Evolutionary conservation across 2,888 invertebrate genomes (phyloP), one percentile per base, ranked within the genome.

Genomic region (Halictus quadricinctus): DNA sequence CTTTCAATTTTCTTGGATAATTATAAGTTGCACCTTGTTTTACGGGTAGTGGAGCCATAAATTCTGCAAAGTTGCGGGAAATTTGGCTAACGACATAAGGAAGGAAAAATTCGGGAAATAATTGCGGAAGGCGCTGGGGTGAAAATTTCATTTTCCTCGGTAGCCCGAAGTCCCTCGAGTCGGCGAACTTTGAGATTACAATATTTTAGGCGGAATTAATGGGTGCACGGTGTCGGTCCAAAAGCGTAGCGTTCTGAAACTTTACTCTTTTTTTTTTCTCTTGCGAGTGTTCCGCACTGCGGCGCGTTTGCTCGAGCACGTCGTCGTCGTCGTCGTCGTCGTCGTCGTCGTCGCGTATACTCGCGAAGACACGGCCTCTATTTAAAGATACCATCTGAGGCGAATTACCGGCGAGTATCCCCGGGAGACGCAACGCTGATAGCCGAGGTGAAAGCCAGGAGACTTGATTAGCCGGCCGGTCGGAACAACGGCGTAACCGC

Each of bases 351-450:
- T 46, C 46, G 46, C 78, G 72, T 74, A 46, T 54, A 77, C 73
- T 76, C 48, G 72, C 50, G 72, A 66, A 81, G 78, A 54, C 60
- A 43, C 72, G 15, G 60, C 77, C 79, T 85, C 86, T 88, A 89
- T 89, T 90, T 89, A 86, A 89, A 89, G 89, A 88, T 89, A 87
- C 83, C 83, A 87, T 90, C 89, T 79, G 85, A 86, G 70, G 87
- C 80, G 83, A 85, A 88, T 86, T 86, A 87, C 80, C 85, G 76
- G 64, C 70, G 83, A 87, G 88, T 81, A 88, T 85, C 82, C 88
- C 76, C 77, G 48, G 75, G 87, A 80, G 88, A 83, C 87, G 76
- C 72, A 48, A 72, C 76, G 82, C 75, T 83, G 88, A 89, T 87
- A 83, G 84, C 69, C 84, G 69, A 80, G 60, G 82, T 80, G 86